These are phyloP conservation scores for Leucosticte australis DNA, from an alignment of 2,113 vertebrate species.

Conservation along the genomic window DNA sequence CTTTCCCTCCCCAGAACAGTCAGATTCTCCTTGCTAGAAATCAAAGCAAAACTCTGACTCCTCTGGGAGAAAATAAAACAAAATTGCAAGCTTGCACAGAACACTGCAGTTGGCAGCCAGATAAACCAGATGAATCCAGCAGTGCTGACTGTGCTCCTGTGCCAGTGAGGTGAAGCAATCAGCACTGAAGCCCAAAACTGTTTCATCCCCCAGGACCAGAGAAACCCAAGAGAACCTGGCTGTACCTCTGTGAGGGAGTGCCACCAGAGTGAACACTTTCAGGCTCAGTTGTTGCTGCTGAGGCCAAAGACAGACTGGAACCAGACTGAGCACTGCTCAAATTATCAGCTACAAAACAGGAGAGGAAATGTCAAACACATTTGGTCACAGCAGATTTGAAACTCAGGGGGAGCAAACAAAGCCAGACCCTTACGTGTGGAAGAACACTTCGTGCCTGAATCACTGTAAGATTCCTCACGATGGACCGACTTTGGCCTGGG, in stretches of 20 bases:
- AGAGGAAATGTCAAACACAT: not conserved
- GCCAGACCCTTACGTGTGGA: constrained; percentile 77
- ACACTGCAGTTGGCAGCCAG: not conserved
- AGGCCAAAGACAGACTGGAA: constrained; percentile 93
- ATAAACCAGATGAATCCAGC: not conserved
- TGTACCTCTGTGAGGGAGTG: constrained; percentile 84
- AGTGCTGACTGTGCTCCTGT: not conserved
- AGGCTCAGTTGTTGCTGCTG: constrained; percentile 84
- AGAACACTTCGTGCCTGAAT: constrained; percentile 82
- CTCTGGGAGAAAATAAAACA: not conserved
- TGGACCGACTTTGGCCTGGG: constrained; percentile 89
- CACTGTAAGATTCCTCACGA: constrained; percentile 82
- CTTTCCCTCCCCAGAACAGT: not conserved
- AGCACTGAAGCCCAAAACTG: not conserved
- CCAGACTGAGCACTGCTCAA: constrained; percentile 87
- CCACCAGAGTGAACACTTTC: constrained; percentile 90
- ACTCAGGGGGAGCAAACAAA: not conserved
- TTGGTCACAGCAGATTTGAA: not conserved
- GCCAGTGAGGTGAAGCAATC: not conserved
- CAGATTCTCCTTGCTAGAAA: not conserved
- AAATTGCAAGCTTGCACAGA: not conserved
- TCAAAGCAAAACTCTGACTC: not conserved
- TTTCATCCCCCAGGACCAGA: not conserved
- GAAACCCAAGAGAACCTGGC: too few species aligned
- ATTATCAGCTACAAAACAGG: constrained; percentile 77